Conservation (phyloP, 2,113 vertebrate genomes). For the Haemorhous mexicanus region DNA sequence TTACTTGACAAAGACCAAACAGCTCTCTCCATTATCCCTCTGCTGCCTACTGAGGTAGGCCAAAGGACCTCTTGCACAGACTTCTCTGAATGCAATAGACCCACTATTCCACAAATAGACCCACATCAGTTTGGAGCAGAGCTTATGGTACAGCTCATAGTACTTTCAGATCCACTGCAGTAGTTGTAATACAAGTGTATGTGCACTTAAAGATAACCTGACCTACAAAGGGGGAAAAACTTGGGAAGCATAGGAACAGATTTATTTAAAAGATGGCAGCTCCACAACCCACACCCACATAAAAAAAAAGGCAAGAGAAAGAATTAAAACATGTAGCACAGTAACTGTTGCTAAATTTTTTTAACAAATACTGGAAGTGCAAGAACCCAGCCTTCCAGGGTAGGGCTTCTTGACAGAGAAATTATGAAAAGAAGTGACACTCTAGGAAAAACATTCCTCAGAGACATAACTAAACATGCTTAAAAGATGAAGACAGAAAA, state of each 20-base stretch:
- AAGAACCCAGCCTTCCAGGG: not conserved
- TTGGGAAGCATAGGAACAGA: not conserved
- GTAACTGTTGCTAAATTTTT: not conserved
- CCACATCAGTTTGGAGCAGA: not conserved
- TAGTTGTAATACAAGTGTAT: not conserved
- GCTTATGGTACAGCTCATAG: not conserved
- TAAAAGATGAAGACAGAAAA: not conserved
- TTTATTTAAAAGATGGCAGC: not conserved
- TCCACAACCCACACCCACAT: rapidly evolving
- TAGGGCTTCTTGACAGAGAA: not conserved
- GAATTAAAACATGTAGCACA: not conserved
- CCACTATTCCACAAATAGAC: not conserved
- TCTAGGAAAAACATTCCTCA: not conserved
- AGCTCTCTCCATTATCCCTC: not conserved
- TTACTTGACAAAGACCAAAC: not conserved
- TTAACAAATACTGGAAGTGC: not conserved
- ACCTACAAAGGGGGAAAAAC: not conserved
- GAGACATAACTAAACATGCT: not conserved
- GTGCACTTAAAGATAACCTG: not conserved
- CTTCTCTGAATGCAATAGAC: not conserved
- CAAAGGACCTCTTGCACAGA: not conserved
- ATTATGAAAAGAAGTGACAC: not conserved
- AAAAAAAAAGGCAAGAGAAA: rapidly evolving
- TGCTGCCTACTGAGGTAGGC: not conserved
- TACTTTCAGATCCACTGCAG: not conserved